Base-by-base conservation (phyloP, 2,888 invertebrate genomes). In the Hyalella azteca region DNA sequence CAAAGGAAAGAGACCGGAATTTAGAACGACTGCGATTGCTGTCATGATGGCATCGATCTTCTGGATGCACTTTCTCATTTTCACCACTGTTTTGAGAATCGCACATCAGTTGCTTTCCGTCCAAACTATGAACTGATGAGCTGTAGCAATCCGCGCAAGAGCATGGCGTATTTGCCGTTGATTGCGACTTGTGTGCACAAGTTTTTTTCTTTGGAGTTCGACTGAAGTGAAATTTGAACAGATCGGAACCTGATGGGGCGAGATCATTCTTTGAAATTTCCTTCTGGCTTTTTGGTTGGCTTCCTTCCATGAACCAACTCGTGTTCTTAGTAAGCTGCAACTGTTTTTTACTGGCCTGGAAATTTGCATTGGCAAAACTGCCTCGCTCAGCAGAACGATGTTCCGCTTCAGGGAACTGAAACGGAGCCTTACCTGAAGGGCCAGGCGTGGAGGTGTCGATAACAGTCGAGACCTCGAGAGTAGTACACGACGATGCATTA, bases 381-480 rank as follows among this genome's bases (percentile, higher is more conserved):
- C n/a, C n/a, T 45, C 45, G 45, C 45, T 45, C 45, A 11, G 45
- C 45, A 11, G 32, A 36, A 19, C 36, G 19, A 29, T 36, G 19
- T 4, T 36, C 66, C 32, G 3, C 39, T 32, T 66, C 66, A 32
- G 29, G 36, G 66, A 36, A 66, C 32, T 66, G 66, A 36, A 39
- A 2, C 29, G 32, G 66, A 0, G 3, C 19, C 66, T 66, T 66
- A 3, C 29, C 9, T 15, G 66, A 66, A 11, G 66, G 32, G 19
- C 66, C 66, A 19, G 66, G 66, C 19, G 66, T 66, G 9, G 66
- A 60, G 5, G 60, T 19, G 11, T 66, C 66, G 2, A 66, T 66
- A 36, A 66, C 66, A 29, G 32, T 66, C 9, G 66, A 66, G 36
- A 66, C 66, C 36, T 66, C 66, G 1, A 66, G 66, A 29, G 66